Percentiles rank a stretch among this genome's conserved stretches.
phyloP scores from a whole-genome alignment of 2,888 invertebrate genomes.

The Gymnocheta viridis region DNA sequence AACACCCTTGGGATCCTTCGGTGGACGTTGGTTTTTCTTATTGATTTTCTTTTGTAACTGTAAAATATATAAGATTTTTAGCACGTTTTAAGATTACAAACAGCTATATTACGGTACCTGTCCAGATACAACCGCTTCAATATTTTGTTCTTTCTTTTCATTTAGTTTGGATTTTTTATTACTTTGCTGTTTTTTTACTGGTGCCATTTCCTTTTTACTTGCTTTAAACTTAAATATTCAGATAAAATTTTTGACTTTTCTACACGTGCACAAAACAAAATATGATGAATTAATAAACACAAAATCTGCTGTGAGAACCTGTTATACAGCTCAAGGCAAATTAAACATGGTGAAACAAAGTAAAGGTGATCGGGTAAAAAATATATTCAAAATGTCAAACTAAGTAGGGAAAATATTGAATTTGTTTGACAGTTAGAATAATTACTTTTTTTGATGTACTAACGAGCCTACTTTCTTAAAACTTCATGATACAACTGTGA shows the following conservation, averaged over 20 bases:
- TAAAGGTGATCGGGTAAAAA: too few relatives aligned
- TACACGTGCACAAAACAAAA: constrained; percentile 50
- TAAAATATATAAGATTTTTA: constrained; percentile 37
- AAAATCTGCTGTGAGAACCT: not conserved
- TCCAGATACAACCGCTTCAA: constrained; percentile 74
- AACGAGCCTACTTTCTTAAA: too few relatives aligned
- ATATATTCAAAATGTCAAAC: too few relatives aligned
- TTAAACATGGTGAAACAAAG: too few relatives aligned
- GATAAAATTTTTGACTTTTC: not conserved
- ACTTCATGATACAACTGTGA: too few relatives aligned
- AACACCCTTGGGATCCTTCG: constrained; percentile 83
- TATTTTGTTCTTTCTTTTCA: not conserved
- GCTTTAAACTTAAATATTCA: not conserved
- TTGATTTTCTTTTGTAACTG: constrained; percentile 77
- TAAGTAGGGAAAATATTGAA: too few relatives aligned
- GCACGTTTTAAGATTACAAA: not conserved
- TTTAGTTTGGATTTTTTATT: constrained; percentile 40
- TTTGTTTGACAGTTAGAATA: too few relatives aligned
- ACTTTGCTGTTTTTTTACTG: constrained; percentile 72
- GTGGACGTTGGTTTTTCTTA: constrained; percentile 67
- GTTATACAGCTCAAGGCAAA: constrained; percentile 22
- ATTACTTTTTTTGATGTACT: too few relatives aligned
- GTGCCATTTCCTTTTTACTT: constrained; percentile 71
- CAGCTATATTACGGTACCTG: constrained; percentile 72
- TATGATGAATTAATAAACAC: constrained; percentile 8